Evolutionary conservation across 1,140 invertebrate genomes (phyloP).

Genomic region (Phymorhynchus buccinoides): DNA sequence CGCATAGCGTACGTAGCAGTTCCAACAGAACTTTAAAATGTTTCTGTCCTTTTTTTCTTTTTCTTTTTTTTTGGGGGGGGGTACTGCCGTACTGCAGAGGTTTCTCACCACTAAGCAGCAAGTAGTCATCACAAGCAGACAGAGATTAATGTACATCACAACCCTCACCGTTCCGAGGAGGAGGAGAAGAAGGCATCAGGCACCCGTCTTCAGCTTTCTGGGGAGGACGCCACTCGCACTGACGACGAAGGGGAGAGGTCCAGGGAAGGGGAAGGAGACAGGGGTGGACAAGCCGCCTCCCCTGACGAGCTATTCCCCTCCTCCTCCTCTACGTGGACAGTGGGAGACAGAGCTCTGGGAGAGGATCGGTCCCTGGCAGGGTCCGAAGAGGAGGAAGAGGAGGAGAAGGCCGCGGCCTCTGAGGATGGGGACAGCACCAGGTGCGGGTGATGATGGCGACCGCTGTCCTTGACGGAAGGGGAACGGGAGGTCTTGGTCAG

Average conservation of each 20-base stretch:
- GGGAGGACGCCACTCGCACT: background rate
- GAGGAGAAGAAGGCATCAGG: background rate
- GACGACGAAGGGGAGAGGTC: background rate
- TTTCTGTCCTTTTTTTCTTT: no score
- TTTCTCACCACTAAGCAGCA: no score
- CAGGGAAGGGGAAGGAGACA: background rate
- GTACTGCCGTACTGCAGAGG: no score
- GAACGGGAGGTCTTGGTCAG: background rate
- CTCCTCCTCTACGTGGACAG: background rate
- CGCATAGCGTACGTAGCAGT: no score
- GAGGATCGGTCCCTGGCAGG: background rate
- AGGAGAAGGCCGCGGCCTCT: background rate
- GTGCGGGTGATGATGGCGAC: no score
- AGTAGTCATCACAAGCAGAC: no score
- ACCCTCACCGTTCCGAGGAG: background rate
- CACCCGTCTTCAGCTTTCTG: conserved; percentile 19
- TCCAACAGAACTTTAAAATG: no score
- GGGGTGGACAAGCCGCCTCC: background rate
- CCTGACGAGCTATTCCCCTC: background rate
- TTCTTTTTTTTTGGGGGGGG: no score
- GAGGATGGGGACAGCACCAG: background rate
- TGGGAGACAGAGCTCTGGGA: background rate
- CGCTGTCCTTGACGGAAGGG: background rate
- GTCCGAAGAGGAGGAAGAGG: background rate
- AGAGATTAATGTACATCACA: background rate